A percentile compares a stretch with the other conserved stretches of the same genome.
phyloP scores from a whole-genome alignment of 1,140 invertebrate species.

The Euschistus heros region DNA sequence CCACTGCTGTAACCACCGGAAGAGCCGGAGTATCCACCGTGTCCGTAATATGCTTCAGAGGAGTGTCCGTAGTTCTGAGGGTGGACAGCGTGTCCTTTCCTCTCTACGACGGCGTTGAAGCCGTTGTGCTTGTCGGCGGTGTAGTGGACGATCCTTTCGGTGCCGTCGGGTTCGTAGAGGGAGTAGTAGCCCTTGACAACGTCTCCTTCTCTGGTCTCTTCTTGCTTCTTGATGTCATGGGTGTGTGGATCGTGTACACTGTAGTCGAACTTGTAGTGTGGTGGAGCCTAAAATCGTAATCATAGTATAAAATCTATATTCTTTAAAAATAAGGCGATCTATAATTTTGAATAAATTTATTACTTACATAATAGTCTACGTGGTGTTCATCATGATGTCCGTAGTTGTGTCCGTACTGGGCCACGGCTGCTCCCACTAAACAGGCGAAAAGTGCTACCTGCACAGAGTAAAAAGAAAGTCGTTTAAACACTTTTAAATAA shows the following conservation, averaged over 20 bases:
- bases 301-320: not conserved
- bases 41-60: not conserved
- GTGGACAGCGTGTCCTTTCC: slow-evolving; percentile 29
- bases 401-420: not conserved
- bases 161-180: slow-evolving; percentile 12
- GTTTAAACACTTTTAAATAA: too few species aligned
- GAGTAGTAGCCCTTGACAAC: slow-evolving; percentile 9
- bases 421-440: not conserved
- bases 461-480: not conserved
- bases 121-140: slow-evolving; percentile 58
- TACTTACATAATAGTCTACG: slow-evolving; percentile 19
- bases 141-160: slow-evolving; percentile 35
- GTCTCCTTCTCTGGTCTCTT: slow-evolving; percentile 34
- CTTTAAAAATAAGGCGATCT: not conserved
- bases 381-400: slow-evolving; percentile 14
- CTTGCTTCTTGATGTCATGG: slow-evolving; percentile 40
- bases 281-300: slow-evolving; percentile 26
- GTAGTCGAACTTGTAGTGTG: slow-evolving; percentile 43
- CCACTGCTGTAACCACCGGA: too few species aligned
- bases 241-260: slow-evolving; percentile 41
- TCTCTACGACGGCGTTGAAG: slow-evolving; percentile 39
- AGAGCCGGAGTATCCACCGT: not conserved
- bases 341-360: too few species aligned
- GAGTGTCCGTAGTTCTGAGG: slow-evolving; percentile 8
- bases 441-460: not conserved